Evolutionary conservation across 2,113 vertebrate genomes (phyloP).

Genomic region (Dasypus novemcinctus): DNA sequence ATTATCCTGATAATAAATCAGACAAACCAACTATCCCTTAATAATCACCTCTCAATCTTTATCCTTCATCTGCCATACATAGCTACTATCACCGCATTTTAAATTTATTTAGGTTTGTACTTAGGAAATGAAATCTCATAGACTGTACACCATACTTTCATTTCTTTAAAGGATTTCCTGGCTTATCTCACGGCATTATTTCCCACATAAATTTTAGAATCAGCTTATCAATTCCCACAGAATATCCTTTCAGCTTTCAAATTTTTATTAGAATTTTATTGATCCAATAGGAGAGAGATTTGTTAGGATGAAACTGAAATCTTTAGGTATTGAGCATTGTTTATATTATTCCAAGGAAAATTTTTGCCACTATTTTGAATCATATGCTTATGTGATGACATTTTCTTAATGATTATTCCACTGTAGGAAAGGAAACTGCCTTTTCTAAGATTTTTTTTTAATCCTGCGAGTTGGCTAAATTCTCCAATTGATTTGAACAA

Average conservation of each 20-base stretch:
- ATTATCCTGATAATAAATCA: too few species aligned
- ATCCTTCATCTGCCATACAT: too few species aligned
- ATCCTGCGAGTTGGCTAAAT: background rate
- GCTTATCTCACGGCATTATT: background rate
- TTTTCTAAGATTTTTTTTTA: too few species aligned
- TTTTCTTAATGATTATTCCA: background rate
- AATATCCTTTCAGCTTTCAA: background rate
- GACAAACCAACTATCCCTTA: too few species aligned
- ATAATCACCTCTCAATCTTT: too few species aligned
- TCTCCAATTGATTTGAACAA: background rate
- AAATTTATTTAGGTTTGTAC: background rate
- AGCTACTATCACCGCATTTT: background rate
- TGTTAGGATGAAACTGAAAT: background rate
- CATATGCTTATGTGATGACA: background rate
- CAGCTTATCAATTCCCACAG: background rate
- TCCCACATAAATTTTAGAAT: background rate
- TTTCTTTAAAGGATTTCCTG: background rate
- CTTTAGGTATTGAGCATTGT: background rate
- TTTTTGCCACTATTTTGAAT: too few species aligned
- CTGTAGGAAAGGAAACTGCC: background rate
- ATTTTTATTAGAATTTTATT: background rate
- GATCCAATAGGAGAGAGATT: background rate
- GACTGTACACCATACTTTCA: rapidly evolving
- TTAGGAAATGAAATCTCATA: background rate
- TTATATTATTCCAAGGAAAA: background rate